Evolutionary conservation across 1,140 invertebrate genomes (phyloP), one percentile per base, ranked within the genome.

Genomic region (Oscheius sp.): DNA sequence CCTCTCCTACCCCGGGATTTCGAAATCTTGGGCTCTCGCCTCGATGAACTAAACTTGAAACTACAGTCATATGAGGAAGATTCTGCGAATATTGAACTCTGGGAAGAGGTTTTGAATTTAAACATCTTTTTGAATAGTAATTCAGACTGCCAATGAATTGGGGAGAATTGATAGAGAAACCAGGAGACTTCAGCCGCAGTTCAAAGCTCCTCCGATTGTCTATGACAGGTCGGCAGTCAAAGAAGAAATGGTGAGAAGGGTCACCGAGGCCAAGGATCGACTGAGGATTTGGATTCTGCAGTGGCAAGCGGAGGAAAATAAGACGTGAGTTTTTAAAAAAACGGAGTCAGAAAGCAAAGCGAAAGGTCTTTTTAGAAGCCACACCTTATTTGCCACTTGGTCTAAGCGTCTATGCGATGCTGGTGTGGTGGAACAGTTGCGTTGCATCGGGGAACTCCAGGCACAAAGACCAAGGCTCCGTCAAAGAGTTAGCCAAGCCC

Each of bases 161-260:
- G n/a, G n/a, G n/a, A n/a, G n/a, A n/a, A n/a, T n/a, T n/a, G n/a
- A n/a, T n/a, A n/a, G n/a, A n/a, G n/a, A n/a, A n/a, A n/a, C n/a
- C n/a, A n/a, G 49, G 4, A 7, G 49, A 23, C 49, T 55, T 4
- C 23, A 23, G 4, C 15, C 7, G 7, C 49, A 13, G 49, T 55
- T 7, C 7, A 7, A 13, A 55, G 7, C 7, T 13, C 49, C 49
- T 13, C 49, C 49, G 13, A 55, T 58, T 26, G 26, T 38, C 31
- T 68, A 68, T n/a, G 66, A 68, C n/a, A 52, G 45, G 49, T 23
- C 31, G n/a, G 42, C 31, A 58, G 34, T 68, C 31, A 68, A 68
- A 58, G 58, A 68, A 26, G 58, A 32, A 38, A 36, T 49, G 7
- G 15, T 68, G 7, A 26, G n/a, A 20, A 58, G 31, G 20, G 58